Evolutionary conservation across 2,888 invertebrate genomes (phyloP).

Genomic region (Nipponacmea schrenckii): DNA sequence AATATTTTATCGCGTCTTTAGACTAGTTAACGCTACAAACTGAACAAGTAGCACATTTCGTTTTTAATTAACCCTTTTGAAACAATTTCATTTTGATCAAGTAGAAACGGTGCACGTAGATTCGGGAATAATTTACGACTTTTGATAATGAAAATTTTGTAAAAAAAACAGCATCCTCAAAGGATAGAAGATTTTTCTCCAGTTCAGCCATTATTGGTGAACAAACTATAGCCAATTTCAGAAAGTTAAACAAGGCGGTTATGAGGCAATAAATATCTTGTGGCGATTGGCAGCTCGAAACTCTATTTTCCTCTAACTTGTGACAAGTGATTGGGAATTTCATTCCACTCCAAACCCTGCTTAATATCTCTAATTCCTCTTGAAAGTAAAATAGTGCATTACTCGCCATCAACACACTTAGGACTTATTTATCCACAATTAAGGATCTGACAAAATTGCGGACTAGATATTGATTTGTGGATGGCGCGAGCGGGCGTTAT

Average conservation of each 20-base stretch:
- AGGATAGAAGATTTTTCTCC: no score
- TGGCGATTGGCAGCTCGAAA: not conserved
- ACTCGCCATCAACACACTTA: slow-evolving; percentile 4
- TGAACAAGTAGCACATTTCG: no score
- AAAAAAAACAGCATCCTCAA: no score
- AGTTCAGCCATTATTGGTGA: not conserved
- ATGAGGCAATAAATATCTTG: slow-evolving; percentile 3
- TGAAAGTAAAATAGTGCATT: slow-evolving; percentile 5
- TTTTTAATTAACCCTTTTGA: no score
- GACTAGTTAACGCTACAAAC: no score
- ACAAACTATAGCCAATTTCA: not conserved
- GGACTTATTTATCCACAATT: slow-evolving; percentile 6
- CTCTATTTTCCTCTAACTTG: not conserved
- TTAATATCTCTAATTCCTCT: slow-evolving; percentile 3
- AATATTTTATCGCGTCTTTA: no score
- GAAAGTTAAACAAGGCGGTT: not conserved
- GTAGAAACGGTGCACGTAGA: no score
- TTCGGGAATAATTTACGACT: no score
- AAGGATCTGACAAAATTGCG: slow-evolving; percentile 7
- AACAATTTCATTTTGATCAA: no score
- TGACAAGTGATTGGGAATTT: slow-evolving; percentile 8
- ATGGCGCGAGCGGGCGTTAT: slow-evolving; percentile 13
- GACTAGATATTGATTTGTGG: not conserved
- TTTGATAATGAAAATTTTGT: no score
- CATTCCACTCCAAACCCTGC: slow-evolving; percentile 6